Percentiles rank a stretch among this genome's conserved stretches.
These are phyloP conservation scores for Procambarus virginalis DNA, from an alignment of 1,140 invertebrate species.

Conservation along the genomic window DNA sequence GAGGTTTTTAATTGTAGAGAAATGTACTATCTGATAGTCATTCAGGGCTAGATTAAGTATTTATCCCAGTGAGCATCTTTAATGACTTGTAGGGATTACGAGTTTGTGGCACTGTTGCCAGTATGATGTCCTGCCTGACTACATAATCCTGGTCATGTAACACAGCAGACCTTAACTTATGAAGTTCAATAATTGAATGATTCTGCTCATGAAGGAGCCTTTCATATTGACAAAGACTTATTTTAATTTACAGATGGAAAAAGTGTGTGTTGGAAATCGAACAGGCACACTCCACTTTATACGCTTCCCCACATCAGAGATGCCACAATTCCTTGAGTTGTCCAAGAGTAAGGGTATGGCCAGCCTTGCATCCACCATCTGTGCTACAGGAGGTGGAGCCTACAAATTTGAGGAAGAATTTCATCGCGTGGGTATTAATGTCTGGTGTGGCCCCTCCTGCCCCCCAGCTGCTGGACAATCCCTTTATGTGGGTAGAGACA, in stretches of 20 bases:
- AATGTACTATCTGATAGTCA: no score
- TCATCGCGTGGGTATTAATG: constrained; percentile 80
- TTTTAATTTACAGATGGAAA: constrained; percentile 84
- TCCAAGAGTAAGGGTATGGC: constrained; percentile 97
- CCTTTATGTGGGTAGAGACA: constrained; percentile 32
- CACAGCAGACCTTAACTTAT: not conserved
- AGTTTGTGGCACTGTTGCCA: no score
- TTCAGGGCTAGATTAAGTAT: no score
- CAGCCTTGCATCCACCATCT: constrained; percentile 93
- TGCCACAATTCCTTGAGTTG: constrained; percentile 93
- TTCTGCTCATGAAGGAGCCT: no score
- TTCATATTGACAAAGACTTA: no score
- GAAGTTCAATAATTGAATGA: no score
- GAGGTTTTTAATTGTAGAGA: no score
- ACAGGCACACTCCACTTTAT: constrained; percentile 96
- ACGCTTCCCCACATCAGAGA: constrained; percentile 96
- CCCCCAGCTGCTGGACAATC: constrained; percentile 30
- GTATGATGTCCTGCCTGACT: no score
- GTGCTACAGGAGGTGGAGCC: constrained; percentile 98
- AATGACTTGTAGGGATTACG: no score
- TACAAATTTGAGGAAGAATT: constrained; percentile 98
- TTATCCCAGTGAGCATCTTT: no score
- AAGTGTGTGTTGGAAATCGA: constrained; percentile 88
- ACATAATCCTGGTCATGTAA: no score
- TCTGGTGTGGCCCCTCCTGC: constrained; percentile 13